phyloP scores from a whole-genome alignment of 2,113 vertebrate genomes.

The Platanista minor region DNA sequence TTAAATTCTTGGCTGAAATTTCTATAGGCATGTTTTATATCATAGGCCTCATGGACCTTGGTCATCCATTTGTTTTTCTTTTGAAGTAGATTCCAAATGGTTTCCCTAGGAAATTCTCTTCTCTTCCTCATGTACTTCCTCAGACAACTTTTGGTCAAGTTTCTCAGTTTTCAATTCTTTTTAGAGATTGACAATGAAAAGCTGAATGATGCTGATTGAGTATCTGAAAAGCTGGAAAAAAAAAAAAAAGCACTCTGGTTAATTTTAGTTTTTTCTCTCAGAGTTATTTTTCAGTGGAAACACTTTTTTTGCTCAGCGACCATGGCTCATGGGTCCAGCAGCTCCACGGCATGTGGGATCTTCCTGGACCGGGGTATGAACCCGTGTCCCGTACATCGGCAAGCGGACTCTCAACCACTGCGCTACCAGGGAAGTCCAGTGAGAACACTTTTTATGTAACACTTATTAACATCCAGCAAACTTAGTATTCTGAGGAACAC shows the following conservation, averaged over 20 bases:
- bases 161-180: background rate
- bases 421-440: background rate
- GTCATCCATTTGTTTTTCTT: background rate
- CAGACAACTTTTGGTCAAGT: background rate
- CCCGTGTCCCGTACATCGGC: too few species aligned
- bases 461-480: background rate
- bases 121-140: background rate
- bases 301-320: background rate
- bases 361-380: accelerated
- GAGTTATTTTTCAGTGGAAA: background rate
- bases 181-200: background rate
- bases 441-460: background rate
- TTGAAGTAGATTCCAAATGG: background rate
- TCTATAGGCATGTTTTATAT: background rate
- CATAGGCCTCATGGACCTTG: background rate
- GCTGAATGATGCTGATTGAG: background rate
- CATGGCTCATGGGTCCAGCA: too few species aligned
- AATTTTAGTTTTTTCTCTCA: background rate
- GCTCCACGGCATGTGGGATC: accelerated
- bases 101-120: background rate
- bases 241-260: background rate
- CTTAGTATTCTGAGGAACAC: background rate
- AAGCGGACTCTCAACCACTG: too few species aligned
- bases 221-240: too few species aligned
- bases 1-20: background rate